phyloP scores from a whole-genome alignment of 1,140 invertebrate genomes.

The Drosophila aff. region DNA sequence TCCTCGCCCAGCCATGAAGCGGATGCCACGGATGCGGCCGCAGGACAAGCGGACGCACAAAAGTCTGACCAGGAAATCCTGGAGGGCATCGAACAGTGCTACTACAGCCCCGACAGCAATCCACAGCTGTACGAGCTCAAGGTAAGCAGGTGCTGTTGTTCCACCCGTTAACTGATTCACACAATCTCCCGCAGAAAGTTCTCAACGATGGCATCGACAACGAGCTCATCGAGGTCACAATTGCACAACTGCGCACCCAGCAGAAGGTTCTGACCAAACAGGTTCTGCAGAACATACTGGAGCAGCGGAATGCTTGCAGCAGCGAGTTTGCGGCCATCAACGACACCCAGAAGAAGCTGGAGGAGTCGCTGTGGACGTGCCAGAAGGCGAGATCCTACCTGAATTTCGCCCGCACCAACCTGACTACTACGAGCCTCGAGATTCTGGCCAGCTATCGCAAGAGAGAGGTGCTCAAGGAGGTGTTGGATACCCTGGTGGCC shows the following conservation, averaged over 20 bases:
- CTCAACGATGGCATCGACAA: constrained; percentile 87
- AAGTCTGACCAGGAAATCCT: constrained; percentile 91
- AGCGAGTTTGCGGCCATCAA: constrained; percentile 93
- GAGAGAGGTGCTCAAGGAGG: constrained; percentile 91
- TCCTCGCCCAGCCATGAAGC: constrained; percentile 35
- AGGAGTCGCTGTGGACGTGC: constrained; percentile 90
- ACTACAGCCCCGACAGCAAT: constrained; percentile 88
- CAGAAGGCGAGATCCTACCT: constrained; percentile 90
- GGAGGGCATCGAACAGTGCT: constrained; percentile 89
- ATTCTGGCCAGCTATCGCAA: constrained; percentile 95
- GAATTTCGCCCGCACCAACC: constrained; percentile 90
- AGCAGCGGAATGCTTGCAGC: constrained; percentile 94
- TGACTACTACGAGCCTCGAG: constrained; percentile 93
- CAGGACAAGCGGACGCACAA: constrained; percentile 64
- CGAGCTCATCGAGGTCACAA: constrained; percentile 89
- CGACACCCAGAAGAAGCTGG: constrained; percentile 89
- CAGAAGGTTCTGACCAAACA: constrained; percentile 95
- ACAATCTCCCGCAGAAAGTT: constrained; percentile 86
- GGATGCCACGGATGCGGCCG: constrained; percentile 27
- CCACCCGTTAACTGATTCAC: neutral
- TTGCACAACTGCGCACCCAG: constrained; percentile 89
- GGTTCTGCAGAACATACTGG: constrained; percentile 95
- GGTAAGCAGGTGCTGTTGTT: constrained; percentile 82
- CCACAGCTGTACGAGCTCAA: constrained; percentile 89
- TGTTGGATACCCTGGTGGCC: constrained; percentile 92